Evolutionary conservation across 2,888 invertebrate species (phyloP).

Genomic region (Cyrtodaria siliqua): DNA sequence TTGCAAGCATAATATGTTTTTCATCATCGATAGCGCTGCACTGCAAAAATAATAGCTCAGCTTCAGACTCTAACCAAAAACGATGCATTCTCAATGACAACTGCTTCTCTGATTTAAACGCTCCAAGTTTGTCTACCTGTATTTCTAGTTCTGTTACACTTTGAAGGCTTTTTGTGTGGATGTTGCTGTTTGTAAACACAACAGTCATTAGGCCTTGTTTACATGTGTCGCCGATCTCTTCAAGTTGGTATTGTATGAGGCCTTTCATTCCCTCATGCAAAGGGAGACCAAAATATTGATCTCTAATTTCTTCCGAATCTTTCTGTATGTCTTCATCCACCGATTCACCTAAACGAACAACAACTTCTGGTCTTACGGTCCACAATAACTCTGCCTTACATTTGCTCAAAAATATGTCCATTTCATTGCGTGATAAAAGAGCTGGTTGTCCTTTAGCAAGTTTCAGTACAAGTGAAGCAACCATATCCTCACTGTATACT

Average conservation of each 20-base stretch:
- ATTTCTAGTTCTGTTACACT: background rate
- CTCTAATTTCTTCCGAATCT: background rate
- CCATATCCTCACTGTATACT: constrained; percentile 58
- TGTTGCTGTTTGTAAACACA: constrained; percentile 65
- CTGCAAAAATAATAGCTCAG: constrained; percentile 54
- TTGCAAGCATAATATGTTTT: constrained; percentile 64
- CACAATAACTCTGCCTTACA: constrained; percentile 47
- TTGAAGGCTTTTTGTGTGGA: constrained; percentile 35
- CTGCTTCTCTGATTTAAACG: constrained; percentile 72
- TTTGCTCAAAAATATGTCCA: no score
- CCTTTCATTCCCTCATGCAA: constrained; percentile 62
- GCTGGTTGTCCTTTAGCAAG: background rate
- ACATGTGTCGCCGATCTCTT: background rate
- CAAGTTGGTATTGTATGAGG: constrained; percentile 23
- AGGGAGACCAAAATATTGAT: constrained; percentile 58
- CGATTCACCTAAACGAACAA: constrained; percentile 38
- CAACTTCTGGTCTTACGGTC: constrained; percentile 62
- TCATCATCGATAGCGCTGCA: constrained; percentile 62
- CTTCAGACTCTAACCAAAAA: constrained; percentile 57
- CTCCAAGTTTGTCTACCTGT: constrained; percentile 64
- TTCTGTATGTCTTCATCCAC: background rate
- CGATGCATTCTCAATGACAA: constrained; percentile 45
- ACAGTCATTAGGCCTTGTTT: constrained; percentile 32
- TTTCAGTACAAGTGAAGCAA: constrained; percentile 58
- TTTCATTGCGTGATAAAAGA: no score